Evolutionary conservation across 2,113 vertebrate genomes (phyloP).

Genomic region (Peromyscus maniculatus): DNA sequence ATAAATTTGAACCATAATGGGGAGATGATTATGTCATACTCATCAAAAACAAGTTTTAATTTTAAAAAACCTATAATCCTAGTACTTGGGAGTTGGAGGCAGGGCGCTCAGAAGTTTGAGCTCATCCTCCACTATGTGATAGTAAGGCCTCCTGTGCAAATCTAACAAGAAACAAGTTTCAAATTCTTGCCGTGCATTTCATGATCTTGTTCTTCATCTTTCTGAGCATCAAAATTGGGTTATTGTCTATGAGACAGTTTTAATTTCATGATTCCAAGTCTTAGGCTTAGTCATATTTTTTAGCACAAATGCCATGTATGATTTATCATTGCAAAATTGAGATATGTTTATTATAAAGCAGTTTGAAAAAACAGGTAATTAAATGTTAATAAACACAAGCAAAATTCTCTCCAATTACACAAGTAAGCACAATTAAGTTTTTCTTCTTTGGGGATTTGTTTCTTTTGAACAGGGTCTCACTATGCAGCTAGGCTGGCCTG

Average conservation of each 20-base stretch:
- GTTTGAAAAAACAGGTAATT: background rate
- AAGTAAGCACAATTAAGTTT: slow-evolving; percentile 28
- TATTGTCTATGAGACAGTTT: slow-evolving; percentile 27
- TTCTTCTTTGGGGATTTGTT: background rate
- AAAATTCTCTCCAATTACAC: slow-evolving; percentile 31
- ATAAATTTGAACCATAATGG: slow-evolving; percentile 54
- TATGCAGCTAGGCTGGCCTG: background rate
- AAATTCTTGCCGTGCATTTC: background rate
- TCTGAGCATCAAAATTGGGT: slow-evolving; percentile 1
- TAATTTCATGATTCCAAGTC: slow-evolving; percentile 3
- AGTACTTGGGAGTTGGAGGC: background rate
- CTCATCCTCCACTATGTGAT: background rate
- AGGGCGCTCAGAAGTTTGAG: background rate
- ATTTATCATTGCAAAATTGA: background rate
- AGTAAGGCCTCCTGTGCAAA: background rate
- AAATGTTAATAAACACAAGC: slow-evolving; percentile 24
- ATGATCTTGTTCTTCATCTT: slow-evolving; percentile 6
- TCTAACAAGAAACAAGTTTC: background rate
- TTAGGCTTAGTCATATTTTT: background rate
- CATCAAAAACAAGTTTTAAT: background rate
- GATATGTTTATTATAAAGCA: slow-evolving; percentile 30
- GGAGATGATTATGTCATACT: background rate
- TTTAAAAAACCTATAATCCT: background rate
- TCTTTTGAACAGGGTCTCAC: background rate
- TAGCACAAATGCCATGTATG: slow-evolving; percentile 15